A percentile compares a stretch with the other conserved stretches of the same genome.
Conservation (phyloP, 2,888 invertebrate species). For the Scaptomyza cyrtandrae region DNA sequence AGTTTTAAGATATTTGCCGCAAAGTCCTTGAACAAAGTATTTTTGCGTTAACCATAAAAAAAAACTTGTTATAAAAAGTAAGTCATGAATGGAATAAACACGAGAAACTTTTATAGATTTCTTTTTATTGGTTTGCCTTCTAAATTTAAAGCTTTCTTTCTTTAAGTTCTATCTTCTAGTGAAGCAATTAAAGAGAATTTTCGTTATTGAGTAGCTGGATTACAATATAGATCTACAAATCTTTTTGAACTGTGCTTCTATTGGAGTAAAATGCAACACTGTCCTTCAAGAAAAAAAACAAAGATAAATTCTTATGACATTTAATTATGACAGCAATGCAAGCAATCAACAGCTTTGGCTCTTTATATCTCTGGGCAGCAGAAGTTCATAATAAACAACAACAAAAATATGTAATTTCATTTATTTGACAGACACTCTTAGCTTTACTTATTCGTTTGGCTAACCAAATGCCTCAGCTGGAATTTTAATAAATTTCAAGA, state of each 20-base stretch:
- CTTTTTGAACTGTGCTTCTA: not conserved
- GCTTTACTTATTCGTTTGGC: not conserved
- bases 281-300: not conserved
- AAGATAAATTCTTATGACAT: not conserved
- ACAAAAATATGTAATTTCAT: slow-evolving; percentile 8
- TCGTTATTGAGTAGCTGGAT: not conserved
- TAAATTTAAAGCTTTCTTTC: too few species aligned
- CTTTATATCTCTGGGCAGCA: not conserved
- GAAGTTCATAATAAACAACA: not conserved
- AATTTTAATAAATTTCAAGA: slow-evolving; percentile 47
- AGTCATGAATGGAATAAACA: not conserved
- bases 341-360: slow-evolving; percentile 1
- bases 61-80: not conserved
- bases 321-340: not conserved
- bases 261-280: not conserved
- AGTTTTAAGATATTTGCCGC: not conserved
- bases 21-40: not conserved
- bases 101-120: too few species aligned
- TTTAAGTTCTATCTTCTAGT: not conserved
- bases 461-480: slow-evolving; percentile 25
- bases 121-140: too few species aligned
- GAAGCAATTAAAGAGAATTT: not conserved
- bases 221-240: not conserved
- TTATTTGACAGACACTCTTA: slow-evolving; percentile 7
- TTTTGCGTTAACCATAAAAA: not conserved